Evolutionary conservation across 2,113 vertebrate genomes (phyloP).

Genomic region (Pollachius pollachius): DNA sequence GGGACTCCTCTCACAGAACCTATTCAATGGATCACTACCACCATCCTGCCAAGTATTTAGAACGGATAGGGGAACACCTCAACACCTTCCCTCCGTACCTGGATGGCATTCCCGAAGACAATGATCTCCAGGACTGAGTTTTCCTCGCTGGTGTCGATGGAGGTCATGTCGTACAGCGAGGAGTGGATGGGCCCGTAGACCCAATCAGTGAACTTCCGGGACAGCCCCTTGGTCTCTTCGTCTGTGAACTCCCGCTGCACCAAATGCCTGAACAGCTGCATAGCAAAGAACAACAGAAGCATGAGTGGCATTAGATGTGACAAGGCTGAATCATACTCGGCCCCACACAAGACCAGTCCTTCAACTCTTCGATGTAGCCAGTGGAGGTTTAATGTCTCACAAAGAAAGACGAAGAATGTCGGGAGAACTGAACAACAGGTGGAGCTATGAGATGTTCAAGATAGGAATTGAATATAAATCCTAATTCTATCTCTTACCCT

Average conservation of each 20-base stretch:
- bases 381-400: not conserved
- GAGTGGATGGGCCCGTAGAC: conserved; percentile 86
- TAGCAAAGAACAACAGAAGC: not conserved
- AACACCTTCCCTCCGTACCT: conserved; percentile 58
- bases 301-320: not conserved
- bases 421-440: not conserved
- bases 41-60: not conserved
- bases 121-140: conserved; percentile 87
- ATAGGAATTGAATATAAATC: not conserved
- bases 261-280: conserved; percentile 84
- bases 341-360: too few relatives aligned
- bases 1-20: not conserved
- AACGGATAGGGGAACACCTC: not conserved
- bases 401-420: too few relatives aligned
- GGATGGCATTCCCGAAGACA: conserved; percentile 80
- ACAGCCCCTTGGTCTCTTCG: conserved; percentile 78
- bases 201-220: conserved; percentile 88
- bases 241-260: conserved; percentile 82
- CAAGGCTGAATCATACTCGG: too few relatives aligned
- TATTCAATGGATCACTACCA: not conserved
- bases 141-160: conserved; percentile 80
- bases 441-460: not conserved
- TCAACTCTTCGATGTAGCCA: not conserved
- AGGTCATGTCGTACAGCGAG: conserved; percentile 84
- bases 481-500: too few relatives aligned